A percentile compares a stretch with the other conserved stretches of the same genome.
Conservation (phyloP, 2,113 vertebrate species). For the Heterocephalus glaber region DNA sequence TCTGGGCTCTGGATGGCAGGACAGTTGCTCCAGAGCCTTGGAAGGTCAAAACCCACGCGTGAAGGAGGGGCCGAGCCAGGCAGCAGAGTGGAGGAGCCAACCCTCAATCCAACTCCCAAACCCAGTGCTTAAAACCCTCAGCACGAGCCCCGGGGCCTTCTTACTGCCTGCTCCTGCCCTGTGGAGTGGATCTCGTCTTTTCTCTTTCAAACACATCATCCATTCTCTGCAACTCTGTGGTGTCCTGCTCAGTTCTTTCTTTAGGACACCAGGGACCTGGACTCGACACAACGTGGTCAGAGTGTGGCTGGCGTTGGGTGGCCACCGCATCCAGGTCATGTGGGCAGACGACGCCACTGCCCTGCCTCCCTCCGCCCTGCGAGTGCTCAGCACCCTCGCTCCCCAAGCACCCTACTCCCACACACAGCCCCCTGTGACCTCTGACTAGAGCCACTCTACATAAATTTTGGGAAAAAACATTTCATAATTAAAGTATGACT, state of each 20-base stretch:
- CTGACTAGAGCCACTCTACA: too few relatives aligned
- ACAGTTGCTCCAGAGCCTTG: background rate
- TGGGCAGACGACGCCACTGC: background rate
- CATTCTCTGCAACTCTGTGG: background rate
- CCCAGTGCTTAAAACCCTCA: background rate
- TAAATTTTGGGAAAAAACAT: too few relatives aligned
- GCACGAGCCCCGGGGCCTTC: background rate
- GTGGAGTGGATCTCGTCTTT: background rate
- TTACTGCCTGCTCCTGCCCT: background rate
- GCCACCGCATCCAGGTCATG: background rate
- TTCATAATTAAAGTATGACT: too few relatives aligned
- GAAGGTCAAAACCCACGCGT: background rate
- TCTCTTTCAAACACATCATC: background rate
- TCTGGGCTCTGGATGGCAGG: background rate
- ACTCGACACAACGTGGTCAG: background rate
- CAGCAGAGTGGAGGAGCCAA: background rate
- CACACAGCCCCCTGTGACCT: background rate
- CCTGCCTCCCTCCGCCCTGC: background rate
- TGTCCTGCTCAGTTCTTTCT: too few relatives aligned
- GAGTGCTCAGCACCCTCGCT: background rate
- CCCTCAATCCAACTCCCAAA: background rate
- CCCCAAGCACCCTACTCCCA: too few relatives aligned
- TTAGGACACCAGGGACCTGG: background rate
- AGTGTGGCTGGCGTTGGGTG: background rate
- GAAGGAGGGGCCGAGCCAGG: background rate